Evolutionary conservation across 2,113 vertebrate species (phyloP).

Genomic region (Vicugna pacos): DNA sequence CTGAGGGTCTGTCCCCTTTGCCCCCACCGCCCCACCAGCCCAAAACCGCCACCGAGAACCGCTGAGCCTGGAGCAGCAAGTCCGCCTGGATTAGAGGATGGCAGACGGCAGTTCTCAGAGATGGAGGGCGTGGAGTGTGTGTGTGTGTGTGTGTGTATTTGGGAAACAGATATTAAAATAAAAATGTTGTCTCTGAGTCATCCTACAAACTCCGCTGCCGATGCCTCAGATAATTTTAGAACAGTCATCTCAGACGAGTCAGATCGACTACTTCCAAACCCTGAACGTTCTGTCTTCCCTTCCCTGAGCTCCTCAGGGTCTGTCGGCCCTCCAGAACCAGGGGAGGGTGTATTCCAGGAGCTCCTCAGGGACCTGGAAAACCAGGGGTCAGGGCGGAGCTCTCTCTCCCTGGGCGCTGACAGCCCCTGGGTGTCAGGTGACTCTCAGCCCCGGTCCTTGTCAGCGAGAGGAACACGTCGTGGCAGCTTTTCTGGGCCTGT

Average conservation of each 20-base stretch:
- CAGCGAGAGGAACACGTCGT: neutral
- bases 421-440: neutral
- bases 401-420: neutral
- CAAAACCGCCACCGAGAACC: neutral
- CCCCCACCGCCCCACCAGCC: neutral
- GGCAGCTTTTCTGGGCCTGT: neutral
- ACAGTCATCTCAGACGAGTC: slow-evolving; percentile 1
- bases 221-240: slow-evolving; percentile 22
- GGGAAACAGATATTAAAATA: neutral
- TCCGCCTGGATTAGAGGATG: neutral
- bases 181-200: slow-evolving; percentile 30
- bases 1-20: too few relatives aligned
- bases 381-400: neutral
- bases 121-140: neutral
- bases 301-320: neutral
- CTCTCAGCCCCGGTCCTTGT: neutral
- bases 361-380: neutral
- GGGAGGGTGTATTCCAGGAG: neutral
- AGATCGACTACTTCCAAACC: neutral
- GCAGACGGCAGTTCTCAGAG: neutral
- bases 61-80: neutral
- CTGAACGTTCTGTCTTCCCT: slow-evolving; percentile 13
- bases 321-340: neutral
- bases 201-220: neutral
- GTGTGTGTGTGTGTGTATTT: neutral